These are phyloP conservation scores for Poeciliopsis turneri DNA, from an alignment of 2,797 vertebrate species.

Conservation along the genomic window DNA sequence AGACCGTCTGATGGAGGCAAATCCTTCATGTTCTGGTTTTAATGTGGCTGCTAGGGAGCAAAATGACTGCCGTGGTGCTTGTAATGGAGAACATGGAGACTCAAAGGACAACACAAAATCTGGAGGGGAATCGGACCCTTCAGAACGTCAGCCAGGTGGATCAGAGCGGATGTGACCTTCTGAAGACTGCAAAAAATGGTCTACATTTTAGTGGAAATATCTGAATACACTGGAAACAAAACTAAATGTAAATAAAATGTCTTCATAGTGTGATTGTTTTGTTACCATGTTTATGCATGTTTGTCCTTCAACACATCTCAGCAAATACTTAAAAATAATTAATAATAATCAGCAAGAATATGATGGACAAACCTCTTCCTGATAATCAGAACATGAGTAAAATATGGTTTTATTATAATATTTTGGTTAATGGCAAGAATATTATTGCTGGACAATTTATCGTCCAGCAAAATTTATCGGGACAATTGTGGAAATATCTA, in stretches of 20 bases:
- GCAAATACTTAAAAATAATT: not conserved
- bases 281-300: too few relatives aligned
- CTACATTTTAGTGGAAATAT: too few relatives aligned
- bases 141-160: not conserved
- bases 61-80: not conserved
- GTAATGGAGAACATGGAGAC: not conserved
- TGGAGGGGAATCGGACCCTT: not conserved
- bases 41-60: slow-evolving; percentile 2
- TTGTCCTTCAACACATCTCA: not conserved
- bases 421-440: too few relatives aligned
- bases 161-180: not conserved
- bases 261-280: not conserved
- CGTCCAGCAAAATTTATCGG: too few relatives aligned
- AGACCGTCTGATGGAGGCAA: slow-evolving; percentile 28
- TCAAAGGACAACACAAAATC: not conserved
- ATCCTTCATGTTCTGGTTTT: slow-evolving; percentile 26
- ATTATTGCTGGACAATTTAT: too few relatives aligned
- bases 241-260: not conserved
- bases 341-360: too few relatives aligned
- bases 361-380: too few relatives aligned
- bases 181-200: too few relatives aligned
- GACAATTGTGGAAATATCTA: not conserved
- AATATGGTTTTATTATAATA: too few relatives aligned
- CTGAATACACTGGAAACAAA: too few relatives aligned
- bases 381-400: not conserved